Conservation (phyloP, 2,797 vertebrate species). For the Anguilla pacifica region DNA sequence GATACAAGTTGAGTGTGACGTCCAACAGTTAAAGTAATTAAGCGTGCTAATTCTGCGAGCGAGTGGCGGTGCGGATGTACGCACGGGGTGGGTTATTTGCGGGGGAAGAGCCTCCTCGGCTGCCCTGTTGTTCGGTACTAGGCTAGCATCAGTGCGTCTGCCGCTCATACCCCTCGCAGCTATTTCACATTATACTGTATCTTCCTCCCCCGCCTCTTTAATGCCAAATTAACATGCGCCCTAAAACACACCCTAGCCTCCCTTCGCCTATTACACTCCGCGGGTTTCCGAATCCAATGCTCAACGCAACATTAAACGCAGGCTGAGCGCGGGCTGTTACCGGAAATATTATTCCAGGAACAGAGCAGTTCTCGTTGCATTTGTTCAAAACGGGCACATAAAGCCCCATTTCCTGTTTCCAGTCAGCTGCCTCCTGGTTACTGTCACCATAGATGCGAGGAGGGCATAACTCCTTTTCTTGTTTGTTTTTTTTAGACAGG, state of each 20-base stretch:
- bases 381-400: neutral
- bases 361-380: neutral
- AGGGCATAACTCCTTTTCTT: neutral
- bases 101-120: conserved; percentile 31
- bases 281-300: neutral
- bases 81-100: neutral
- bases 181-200: conserved; percentile 45
- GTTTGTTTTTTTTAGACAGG: neutral
- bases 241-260: neutral
- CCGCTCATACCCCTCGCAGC: conserved; percentile 61
- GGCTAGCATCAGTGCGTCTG: conserved; percentile 65
- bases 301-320: conserved; percentile 3
- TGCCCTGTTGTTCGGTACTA: conserved; percentile 46
- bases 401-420: neutral
- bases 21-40: conserved; percentile 18
- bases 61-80: neutral
- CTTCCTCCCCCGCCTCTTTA: conserved; percentile 37
- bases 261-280: neutral
- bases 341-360: neutral
- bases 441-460: neutral
- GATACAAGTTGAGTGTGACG: neutral
- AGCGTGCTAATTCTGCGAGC: conserved; percentile 7
- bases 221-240: conserved; percentile 23
- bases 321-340: neutral
- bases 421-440: neutral